Conservation (phyloP, 2,113 vertebrate species). For the Pelmatolapia mariae region DNA sequence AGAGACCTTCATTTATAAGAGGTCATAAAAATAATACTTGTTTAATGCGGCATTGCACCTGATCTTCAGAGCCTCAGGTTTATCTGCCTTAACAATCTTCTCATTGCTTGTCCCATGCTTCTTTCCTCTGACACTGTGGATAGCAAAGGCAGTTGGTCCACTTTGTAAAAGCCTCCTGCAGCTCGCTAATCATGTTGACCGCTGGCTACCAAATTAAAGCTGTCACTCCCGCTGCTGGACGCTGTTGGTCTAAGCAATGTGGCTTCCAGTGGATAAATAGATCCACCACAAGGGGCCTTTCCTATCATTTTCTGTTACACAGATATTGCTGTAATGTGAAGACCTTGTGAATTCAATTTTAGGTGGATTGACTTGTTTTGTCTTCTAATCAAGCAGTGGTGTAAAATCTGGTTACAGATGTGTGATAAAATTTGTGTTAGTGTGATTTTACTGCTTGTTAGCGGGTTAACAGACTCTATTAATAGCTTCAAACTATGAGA, state of each 20-base stretch:
- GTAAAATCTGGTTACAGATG: background rate
- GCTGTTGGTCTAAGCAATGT: slow-evolving; percentile 23
- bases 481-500: background rate
- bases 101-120: background rate
- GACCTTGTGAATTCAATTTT: background rate
- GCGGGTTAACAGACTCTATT: background rate
- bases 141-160: slow-evolving; percentile 39
- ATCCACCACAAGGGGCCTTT: slow-evolving; percentile 41
- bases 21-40: background rate
- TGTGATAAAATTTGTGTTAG: background rate
- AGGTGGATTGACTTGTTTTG: background rate
- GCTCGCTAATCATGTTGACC: slow-evolving; percentile 66
- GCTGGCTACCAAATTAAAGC: slow-evolving; percentile 64
- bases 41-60: background rate
- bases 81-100: slow-evolving; percentile 7
- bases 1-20: background rate
- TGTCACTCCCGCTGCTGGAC: slow-evolving; percentile 59
- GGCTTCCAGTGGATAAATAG: slow-evolving; percentile 52
- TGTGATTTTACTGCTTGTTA: background rate
- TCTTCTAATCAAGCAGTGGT: background rate
- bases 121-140: slow-evolving; percentile 35
- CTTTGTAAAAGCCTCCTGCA: slow-evolving; percentile 54
- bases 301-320: slow-evolving; percentile 37
- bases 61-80: background rate
- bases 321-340: background rate